These are phyloP conservation scores for Hofmannophila pseudospretella DNA, from an alignment of 2,888 invertebrate genomes.

Conservation along the genomic window DNA sequence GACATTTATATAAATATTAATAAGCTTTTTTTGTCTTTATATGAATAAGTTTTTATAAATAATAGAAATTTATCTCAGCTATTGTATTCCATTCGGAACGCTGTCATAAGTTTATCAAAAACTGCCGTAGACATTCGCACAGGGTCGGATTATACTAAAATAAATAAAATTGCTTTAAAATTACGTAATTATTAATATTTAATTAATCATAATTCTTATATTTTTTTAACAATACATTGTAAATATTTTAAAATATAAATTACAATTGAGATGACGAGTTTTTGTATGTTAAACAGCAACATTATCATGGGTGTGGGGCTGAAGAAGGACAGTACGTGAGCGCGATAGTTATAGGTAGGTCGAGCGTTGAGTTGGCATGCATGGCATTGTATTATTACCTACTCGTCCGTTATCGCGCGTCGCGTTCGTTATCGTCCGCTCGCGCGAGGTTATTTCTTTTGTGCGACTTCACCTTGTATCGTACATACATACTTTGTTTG, in stretches of 20 bases:
- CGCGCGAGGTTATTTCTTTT: slow-evolving; percentile 51
- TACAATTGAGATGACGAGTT: not conserved
- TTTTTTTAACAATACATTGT: slow-evolving; percentile 4
- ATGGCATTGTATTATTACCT: slow-evolving; percentile 64
- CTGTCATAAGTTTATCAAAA: slow-evolving; percentile 7
- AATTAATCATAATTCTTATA: slow-evolving; percentile 3
- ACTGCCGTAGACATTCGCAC: slow-evolving; percentile 18
- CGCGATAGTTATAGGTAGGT: slow-evolving; percentile 73
- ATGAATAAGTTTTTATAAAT: too few species aligned
- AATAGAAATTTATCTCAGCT: too few species aligned
- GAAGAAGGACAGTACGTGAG: slow-evolving; percentile 61
- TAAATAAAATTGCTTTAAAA: slow-evolving; percentile 10
- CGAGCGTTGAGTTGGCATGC: slow-evolving; percentile 50
- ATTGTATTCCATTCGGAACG: slow-evolving; percentile 14
- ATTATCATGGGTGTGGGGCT: slow-evolving; percentile 61
- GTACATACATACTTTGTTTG: slow-evolving; percentile 22
- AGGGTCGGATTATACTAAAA: slow-evolving; percentile 30
- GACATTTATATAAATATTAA: too few species aligned
- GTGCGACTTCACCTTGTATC: slow-evolving; percentile 58
- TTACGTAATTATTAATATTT: not conserved
- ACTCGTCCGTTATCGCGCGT: slow-evolving; percentile 47
- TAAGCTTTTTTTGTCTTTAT: too few species aligned
- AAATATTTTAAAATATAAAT: not conserved
- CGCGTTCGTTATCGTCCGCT: slow-evolving; percentile 58
- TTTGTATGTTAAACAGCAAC: slow-evolving; percentile 38